phyloP scores from a whole-genome alignment of 2,113 vertebrate species.

The Paedocypris sp. region DNA sequence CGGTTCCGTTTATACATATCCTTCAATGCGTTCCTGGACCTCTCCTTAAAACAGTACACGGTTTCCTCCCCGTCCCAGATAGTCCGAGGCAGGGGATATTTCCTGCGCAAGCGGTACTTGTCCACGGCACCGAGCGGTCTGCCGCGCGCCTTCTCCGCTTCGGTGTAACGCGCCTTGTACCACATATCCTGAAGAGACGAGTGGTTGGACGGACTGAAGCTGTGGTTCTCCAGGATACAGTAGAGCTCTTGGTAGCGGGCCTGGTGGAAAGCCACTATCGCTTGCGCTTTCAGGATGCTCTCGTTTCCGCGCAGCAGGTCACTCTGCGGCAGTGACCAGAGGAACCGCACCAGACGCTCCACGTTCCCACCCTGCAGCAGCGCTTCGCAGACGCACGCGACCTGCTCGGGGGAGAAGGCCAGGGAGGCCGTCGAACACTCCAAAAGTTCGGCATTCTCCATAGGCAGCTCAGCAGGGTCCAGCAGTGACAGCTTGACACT shows the following conservation, averaged over 20 bases:
- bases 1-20: conserved; percentile 96
- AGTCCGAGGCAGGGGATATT: conserved; percentile 93
- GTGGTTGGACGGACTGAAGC: conserved; percentile 90
- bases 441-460: conserved; percentile 79
- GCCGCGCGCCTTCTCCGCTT: conserved; percentile 94
- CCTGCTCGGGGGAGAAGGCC: conserved; percentile 95
- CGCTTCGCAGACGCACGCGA: conserved; percentile 97
- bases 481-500: conserved; percentile 66
- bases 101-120: conserved; percentile 96
- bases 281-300: conserved; percentile 95
- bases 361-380: conserved; percentile 96
- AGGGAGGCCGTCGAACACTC: conserved; percentile 75
- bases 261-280: conserved; percentile 95
- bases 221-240: conserved; percentile 94
- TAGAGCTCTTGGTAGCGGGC: conserved; percentile 93
- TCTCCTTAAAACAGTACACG: conserved; percentile 98
- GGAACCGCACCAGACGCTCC: conserved; percentile 93
- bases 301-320: conserved; percentile 96
- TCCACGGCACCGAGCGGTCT: conserved; percentile 96
- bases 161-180: conserved; percentile 96
- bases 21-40: conserved; percentile 95
- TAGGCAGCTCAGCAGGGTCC: conserved; percentile 74
- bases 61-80: conserved; percentile 99
- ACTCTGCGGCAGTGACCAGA: conserved; percentile 93
- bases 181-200: conserved; percentile 93